Conservation (phyloP, 2,113 vertebrate species). For the Rhinolophus ferrumequinum region DNA sequence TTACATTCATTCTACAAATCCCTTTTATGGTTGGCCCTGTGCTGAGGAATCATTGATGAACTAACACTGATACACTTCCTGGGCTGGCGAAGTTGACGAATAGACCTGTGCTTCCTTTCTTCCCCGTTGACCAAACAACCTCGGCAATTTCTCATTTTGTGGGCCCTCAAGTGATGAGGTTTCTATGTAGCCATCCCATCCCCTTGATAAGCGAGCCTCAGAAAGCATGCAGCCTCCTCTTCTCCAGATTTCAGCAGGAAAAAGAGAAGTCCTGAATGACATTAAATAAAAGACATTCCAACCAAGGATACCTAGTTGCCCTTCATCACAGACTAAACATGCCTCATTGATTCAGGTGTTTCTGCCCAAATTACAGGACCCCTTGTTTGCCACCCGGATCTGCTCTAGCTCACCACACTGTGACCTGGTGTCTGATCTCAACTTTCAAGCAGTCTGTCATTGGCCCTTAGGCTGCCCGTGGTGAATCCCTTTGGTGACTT, state of each 20-base stretch:
- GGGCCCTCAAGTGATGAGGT: neutral
- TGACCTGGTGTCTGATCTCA: neutral
- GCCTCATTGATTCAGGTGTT: neutral
- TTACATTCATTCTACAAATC: neutral
- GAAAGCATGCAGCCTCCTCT: neutral
- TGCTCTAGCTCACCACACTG: neutral
- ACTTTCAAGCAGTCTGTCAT: neutral
- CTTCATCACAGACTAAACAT: neutral
- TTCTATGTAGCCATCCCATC: neutral
- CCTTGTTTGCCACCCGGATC: neutral
- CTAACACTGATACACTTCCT: neutral
- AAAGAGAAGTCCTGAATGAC: neutral
- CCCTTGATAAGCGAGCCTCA: neutral
- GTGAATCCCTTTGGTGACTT: neutral
- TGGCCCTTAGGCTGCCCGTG: neutral
- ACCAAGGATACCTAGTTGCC: neutral
- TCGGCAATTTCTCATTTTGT: neutral
- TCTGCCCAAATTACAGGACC: neutral
- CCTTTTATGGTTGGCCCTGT: neutral
- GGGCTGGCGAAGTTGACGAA: neutral
- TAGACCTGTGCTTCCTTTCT: neutral
- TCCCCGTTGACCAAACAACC: neutral
- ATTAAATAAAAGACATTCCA: neutral
- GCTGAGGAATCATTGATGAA: neutral
- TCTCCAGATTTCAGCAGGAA: neutral